phyloP scores from a whole-genome alignment of 2,888 invertebrate genomes.

The Opisthograptis luteolata region DNA sequence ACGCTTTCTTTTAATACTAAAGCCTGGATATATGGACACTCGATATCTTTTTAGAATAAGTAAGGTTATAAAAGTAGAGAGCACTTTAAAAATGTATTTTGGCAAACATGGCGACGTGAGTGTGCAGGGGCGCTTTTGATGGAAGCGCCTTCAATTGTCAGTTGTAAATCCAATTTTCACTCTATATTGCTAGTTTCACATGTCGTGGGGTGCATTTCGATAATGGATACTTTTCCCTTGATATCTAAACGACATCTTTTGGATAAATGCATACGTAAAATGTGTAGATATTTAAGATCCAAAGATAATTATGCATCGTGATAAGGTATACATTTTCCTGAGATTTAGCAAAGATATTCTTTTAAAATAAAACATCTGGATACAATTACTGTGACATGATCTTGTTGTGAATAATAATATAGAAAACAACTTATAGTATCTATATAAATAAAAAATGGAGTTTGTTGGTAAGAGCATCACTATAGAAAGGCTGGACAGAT shows the following conservation, averaged over 20 bases:
- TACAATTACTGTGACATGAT: no score
- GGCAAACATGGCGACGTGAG: slow-evolving; percentile 60
- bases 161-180: slow-evolving; percentile 83
- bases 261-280: background rate
- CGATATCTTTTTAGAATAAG: background rate
- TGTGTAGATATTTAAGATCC: no score
- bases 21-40: background rate
- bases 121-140: slow-evolving; percentile 72
- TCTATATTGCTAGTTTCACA: slow-evolving; percentile 76
- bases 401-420: no score
- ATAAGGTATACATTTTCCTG: no score
- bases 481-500: no score
- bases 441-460: no score
- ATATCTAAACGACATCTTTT: slow-evolving; percentile 17
- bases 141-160: slow-evolving; percentile 80
- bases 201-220: slow-evolving; percentile 61
- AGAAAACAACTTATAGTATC: no score
- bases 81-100: slow-evolving; percentile 70
- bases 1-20: no score
- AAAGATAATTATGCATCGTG: no score
- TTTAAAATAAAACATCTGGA: no score
- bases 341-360: no score
- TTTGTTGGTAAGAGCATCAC: no score
- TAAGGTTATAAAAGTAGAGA: slow-evolving; percentile 46
- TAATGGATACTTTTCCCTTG: slow-evolving; percentile 34